Percentiles rank a stretch among this genome's conserved stretches.
phyloP scores from a whole-genome alignment of 2,888 invertebrate genomes.

The Ormia ochracea region DNA sequence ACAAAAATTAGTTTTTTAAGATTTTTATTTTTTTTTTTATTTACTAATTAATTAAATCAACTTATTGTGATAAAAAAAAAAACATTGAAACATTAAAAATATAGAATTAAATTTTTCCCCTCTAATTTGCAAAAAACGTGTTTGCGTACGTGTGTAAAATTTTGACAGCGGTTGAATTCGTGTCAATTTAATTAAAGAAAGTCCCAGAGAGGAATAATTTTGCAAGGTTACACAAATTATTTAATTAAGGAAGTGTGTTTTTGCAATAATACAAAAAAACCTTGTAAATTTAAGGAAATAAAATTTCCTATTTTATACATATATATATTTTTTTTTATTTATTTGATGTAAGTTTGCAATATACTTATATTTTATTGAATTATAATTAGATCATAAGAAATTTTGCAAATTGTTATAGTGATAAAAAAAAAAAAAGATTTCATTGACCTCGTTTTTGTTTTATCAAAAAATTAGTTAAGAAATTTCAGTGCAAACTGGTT shows the following conservation, averaged over 20 bases:
- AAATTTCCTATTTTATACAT: slow-evolving; percentile 3
- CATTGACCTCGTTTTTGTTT: slow-evolving; percentile 55
- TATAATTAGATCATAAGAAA: too few relatives aligned
- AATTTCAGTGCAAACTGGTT: slow-evolving; percentile 12
- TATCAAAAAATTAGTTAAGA: slow-evolving; percentile 1
- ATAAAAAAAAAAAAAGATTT: slow-evolving; percentile 26
- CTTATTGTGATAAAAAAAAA: slow-evolving; percentile 67
- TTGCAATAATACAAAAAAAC: neutral
- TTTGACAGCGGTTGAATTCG: slow-evolving; percentile 62
- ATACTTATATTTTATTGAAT: neutral
- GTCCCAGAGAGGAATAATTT: slow-evolving; percentile 7
- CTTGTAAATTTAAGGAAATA: slow-evolving; percentile 10
- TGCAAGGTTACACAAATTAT: slow-evolving; percentile 43
- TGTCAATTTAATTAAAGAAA: slow-evolving; percentile 32
- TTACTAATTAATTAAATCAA: slow-evolving; percentile 63
- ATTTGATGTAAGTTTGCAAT: slow-evolving; percentile 47
- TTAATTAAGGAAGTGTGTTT: slow-evolving; percentile 37
- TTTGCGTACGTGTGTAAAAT: neutral
- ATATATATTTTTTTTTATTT: slow-evolving; percentile 1
- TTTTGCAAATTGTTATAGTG: too few relatives aligned
- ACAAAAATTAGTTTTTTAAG: slow-evolving; percentile 12
- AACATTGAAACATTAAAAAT: slow-evolving; percentile 30
- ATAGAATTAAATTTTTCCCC: neutral
- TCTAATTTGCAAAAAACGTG: neutral
- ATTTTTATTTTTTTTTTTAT: slow-evolving; percentile 15